A percentile compares a stretch with the other conserved stretches of the same genome.
Conservation (phyloP, 1,140 invertebrate species). For the Drosophila repletoides region DNA sequence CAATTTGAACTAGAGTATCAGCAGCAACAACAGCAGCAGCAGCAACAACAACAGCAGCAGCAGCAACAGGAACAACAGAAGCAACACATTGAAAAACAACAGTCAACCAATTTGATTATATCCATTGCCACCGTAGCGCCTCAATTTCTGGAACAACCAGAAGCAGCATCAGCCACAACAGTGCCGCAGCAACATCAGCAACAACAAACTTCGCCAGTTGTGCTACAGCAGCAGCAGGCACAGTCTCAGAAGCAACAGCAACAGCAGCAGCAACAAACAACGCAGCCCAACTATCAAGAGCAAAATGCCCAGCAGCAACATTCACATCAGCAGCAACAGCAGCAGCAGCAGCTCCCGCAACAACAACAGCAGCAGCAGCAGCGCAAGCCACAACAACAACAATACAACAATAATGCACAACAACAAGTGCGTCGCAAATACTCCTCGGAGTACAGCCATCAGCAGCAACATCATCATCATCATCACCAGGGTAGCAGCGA, state of each 20-base stretch:
- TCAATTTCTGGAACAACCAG: slow-evolving; percentile 41
- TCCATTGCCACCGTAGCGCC: slow-evolving; percentile 54
- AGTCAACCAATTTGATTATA: slow-evolving; percentile 34
- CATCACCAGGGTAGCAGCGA: slow-evolving; percentile 63
- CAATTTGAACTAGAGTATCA: slow-evolving; percentile 26
- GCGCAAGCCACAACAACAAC: slow-evolving; percentile 54
- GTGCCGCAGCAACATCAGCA: slow-evolving; percentile 31
- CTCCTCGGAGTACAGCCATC: slow-evolving; percentile 64
- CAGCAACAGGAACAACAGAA: slow-evolving; percentile 28
- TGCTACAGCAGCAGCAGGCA: slow-evolving; percentile 37
- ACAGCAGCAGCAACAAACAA: slow-evolving; percentile 30
- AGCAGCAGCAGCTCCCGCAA: slow-evolving; percentile 44
- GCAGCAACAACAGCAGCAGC: slow-evolving; percentile 14
- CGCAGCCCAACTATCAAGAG: no score
- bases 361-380: slow-evolving; percentile 54
- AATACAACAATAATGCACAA: slow-evolving; percentile 53
- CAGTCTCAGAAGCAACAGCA: slow-evolving; percentile 15
- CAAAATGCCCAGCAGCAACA: slow-evolving; percentile 30
- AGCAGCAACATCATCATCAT: slow-evolving; percentile 52
- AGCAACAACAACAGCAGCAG: slow-evolving; percentile 19
- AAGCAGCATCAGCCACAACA: slow-evolving; percentile 36
- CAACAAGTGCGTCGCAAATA: slow-evolving; percentile 66
- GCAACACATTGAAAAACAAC: slow-evolving; percentile 35
- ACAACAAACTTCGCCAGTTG: no score
- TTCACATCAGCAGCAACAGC: slow-evolving; percentile 35